These are phyloP conservation scores for Cavia porcellus DNA, from an alignment of 2,113 vertebrate species.

Conservation along the genomic window DNA sequence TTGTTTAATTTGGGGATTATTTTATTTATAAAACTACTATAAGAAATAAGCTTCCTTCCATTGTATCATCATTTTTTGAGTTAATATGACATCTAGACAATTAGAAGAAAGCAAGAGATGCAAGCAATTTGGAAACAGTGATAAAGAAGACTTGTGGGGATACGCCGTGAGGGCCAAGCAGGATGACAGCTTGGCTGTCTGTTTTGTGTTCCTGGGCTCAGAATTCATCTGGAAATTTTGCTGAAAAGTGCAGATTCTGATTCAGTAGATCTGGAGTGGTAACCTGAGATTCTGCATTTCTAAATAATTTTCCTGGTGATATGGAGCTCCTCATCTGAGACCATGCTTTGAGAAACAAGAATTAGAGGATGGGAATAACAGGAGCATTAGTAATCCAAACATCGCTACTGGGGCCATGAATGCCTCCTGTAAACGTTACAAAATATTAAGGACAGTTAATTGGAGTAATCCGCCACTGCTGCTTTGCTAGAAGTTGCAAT, in stretches of 20 bases:
- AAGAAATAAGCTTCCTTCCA: background rate
- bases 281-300: background rate
- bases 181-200: background rate
- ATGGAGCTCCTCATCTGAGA: background rate
- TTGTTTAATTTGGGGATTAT: background rate
- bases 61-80: background rate
- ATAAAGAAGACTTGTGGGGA: background rate
- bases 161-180: background rate
- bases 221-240: background rate
- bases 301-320: background rate
- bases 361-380: background rate
- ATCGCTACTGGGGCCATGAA: background rate
- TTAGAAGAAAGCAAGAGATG: background rate
- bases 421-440: background rate
- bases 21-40: background rate
- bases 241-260: background rate
- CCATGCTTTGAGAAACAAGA: background rate
- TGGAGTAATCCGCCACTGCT: background rate
- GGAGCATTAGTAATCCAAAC: background rate
- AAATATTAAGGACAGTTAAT: fast-evolving
- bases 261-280: background rate
- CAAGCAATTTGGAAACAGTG: background rate
- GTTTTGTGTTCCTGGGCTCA: background rate
- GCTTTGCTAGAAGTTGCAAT: too few species aligned
- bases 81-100: background rate